These are phyloP conservation scores for Aethes cnicana DNA, from an alignment of 2,888 invertebrate genomes.

Conservation along the genomic window DNA sequence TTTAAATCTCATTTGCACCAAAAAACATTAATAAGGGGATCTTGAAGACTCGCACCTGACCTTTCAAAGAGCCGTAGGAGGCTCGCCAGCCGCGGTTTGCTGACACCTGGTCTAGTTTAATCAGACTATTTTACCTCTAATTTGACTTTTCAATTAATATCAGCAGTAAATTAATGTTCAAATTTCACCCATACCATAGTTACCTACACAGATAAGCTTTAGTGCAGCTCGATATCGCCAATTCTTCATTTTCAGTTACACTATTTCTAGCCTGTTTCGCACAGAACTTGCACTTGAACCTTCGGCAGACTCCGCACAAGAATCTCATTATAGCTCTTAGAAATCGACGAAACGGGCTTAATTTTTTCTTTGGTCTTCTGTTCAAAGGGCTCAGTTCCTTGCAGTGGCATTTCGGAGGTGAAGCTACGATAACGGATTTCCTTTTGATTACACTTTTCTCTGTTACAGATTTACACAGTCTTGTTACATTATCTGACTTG, in stretches of 20 bases:
- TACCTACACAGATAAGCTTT: slow-evolving; percentile 66
- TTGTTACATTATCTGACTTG: slow-evolving; percentile 52
- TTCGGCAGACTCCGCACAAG: slow-evolving; percentile 43
- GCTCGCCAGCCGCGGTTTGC: no score
- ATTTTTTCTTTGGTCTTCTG: slow-evolving; percentile 39
- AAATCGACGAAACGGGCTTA: slow-evolving; percentile 43
- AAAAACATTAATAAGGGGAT: no score
- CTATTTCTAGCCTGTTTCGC: slow-evolving; percentile 35
- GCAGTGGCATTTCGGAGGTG: slow-evolving; percentile 66
- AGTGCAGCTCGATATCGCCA: slow-evolving; percentile 44
- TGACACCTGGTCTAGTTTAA: no score
- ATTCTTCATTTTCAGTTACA: slow-evolving; percentile 34
- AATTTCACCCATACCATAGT: no score
- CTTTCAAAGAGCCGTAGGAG: no score
- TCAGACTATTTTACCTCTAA: no score
- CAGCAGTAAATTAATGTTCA: no score
- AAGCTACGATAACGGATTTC: slow-evolving; percentile 50
- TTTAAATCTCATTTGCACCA: no score
- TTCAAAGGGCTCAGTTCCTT: slow-evolving; percentile 44
- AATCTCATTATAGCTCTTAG: slow-evolving; percentile 37
- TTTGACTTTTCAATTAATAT: no score
- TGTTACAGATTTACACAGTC: slow-evolving; percentile 55
- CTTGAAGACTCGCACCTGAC: no score
- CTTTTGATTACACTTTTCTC: slow-evolving; percentile 45
- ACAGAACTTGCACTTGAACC: slow-evolving; percentile 43